A percentile compares a stretch with the other conserved stretches of the same genome.
Evolutionary conservation across 2,113 vertebrate genomes (phyloP).

Genomic region (Gnathonemus longibarbis): DNA sequence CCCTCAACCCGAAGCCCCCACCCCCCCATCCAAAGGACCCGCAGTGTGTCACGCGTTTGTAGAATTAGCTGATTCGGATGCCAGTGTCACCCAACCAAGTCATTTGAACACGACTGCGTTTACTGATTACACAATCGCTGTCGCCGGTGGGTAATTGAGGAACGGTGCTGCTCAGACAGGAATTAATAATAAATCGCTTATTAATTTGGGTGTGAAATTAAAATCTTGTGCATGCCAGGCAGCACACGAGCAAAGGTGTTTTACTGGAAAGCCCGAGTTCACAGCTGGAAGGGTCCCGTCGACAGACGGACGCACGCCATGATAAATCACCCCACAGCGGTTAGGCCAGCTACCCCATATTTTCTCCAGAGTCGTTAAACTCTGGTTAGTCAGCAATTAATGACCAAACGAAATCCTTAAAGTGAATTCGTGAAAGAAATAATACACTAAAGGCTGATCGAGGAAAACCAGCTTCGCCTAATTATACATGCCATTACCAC

Average conservation of each 20-base stretch:
- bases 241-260: not conserved
- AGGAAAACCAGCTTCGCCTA: slow-evolving; percentile 8
- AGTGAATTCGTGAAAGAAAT: slow-evolving; percentile 30
- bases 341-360: slow-evolving; percentile 6
- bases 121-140: slow-evolving; percentile 41
- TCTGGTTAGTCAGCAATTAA: slow-evolving; percentile 46
- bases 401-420: slow-evolving; percentile 35
- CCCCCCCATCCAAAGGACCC: not conserved
- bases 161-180: slow-evolving; percentile 28
- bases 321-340: slow-evolving; percentile 34
- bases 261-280: not conserved
- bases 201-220: slow-evolving; percentile 40
- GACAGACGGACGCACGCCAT: slow-evolving; percentile 22
- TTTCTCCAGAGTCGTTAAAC: slow-evolving; percentile 38
- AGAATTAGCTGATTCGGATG: slow-evolving; percentile 45
- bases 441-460: not conserved
- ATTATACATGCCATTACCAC: not conserved
- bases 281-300: slow-evolving; percentile 14
- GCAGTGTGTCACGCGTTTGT: slow-evolving; percentile 34
- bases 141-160: slow-evolving; percentile 34
- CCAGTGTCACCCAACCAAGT: slow-evolving; percentile 41
- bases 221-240: slow-evolving; percentile 31
- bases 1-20: not conserved
- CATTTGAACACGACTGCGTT: slow-evolving; percentile 47
- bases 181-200: slow-evolving; percentile 39